Evolutionary conservation across 1,140 invertebrate genomes (phyloP).

Genomic region (Hylaeus anthracinus): DNA sequence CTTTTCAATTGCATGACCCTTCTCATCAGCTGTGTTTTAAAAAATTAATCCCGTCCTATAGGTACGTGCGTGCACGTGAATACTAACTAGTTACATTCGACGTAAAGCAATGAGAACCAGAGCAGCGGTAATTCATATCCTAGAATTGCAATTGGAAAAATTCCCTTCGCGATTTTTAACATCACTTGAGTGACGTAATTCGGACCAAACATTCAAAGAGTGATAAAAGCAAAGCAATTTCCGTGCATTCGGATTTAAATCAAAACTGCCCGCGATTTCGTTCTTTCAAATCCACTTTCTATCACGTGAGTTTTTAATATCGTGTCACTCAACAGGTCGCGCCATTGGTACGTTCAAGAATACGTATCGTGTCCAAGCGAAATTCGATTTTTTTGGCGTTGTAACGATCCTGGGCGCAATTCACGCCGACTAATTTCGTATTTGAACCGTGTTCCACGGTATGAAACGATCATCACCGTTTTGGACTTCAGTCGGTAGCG

Average conservation of each 20-base stretch:
- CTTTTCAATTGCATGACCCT: too few relatives aligned
- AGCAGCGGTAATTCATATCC: too few relatives aligned
- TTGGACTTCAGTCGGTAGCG: constrained; percentile 24
- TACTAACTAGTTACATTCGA: too few relatives aligned
- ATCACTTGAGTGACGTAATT: too few relatives aligned
- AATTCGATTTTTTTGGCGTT: background rate
- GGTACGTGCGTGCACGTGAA: too few relatives aligned
- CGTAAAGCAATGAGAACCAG: too few relatives aligned
- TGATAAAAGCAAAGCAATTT: too few relatives aligned
- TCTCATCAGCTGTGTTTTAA: too few relatives aligned
- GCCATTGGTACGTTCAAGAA: background rate
- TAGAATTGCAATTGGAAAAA: too few relatives aligned
- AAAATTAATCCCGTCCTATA: too few relatives aligned
- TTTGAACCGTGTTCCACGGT: constrained; percentile 21
- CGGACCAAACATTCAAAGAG: too few relatives aligned
- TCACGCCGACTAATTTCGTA: constrained; percentile 15
- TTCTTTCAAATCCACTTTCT: background rate
- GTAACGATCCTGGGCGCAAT: background rate
- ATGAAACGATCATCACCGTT: constrained; percentile 30
- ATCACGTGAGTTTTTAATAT: background rate
- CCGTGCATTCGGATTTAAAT: background rate
- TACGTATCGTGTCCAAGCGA: background rate
- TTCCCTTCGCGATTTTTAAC: too few relatives aligned
- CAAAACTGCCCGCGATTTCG: background rate
- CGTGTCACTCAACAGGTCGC: background rate